phyloP scores from a whole-genome alignment of 2,113 vertebrate genomes.

The Orthonyx spaldingii region DNA sequence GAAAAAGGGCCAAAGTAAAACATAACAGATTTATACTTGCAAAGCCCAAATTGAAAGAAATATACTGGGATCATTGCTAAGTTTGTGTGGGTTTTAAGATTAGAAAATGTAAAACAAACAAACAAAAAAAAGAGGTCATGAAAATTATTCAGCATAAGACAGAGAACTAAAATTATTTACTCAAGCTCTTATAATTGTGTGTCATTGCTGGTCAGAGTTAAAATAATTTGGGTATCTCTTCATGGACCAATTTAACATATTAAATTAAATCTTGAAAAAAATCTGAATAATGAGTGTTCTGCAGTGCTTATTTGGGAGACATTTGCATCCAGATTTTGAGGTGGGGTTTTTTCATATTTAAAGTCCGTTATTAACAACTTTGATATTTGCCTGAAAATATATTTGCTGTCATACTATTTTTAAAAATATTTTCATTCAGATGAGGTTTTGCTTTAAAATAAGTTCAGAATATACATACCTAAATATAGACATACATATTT shows the following conservation, averaged over 20 bases:
- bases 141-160: not conserved
- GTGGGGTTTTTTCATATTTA: not conserved
- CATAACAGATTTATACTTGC: not conserved
- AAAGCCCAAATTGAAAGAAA: not conserved
- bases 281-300: not conserved
- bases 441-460: not conserved
- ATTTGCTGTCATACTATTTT: not conserved
- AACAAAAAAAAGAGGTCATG: not conserved
- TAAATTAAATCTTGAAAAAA: not conserved
- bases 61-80: not conserved
- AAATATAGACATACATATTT: not conserved
- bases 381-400: not conserved
- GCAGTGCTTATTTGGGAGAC: not conserved
- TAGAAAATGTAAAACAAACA: not conserved
- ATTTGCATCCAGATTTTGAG: not conserved
- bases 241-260: not conserved
- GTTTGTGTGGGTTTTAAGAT: not conserved
- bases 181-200: too few species aligned
- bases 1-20: not conserved
- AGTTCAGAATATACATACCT: not conserved
- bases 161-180: not conserved
- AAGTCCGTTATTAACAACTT: not conserved
- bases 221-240: not conserved
- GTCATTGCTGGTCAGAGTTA: not conserved
- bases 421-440: not conserved